Evolutionary conservation across 2,888 invertebrate genomes (phyloP), one percentile per base, ranked within the genome.

Genomic region (Tenthredo amoena): DNA sequence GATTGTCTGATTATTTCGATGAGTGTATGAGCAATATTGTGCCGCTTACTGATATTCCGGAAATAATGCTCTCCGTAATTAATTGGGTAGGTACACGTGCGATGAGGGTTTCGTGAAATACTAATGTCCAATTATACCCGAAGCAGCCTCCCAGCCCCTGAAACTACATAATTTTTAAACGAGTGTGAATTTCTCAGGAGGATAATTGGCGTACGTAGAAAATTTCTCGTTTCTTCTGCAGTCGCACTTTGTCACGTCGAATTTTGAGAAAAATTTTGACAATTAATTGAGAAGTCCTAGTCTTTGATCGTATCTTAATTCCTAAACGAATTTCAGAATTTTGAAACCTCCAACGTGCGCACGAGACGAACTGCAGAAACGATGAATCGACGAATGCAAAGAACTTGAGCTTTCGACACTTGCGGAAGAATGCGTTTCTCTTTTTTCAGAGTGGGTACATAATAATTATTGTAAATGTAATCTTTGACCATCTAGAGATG

Each of bases 101-200:
- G n/a, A 10, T 15, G 71, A 18, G 37, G 9, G 18, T 34, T 71
- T 37, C 71, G 18, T 71, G 71, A 71, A 71, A 71, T 71, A 37
- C 71, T 71, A 71, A 71, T 71, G 71, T 71, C 71, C 71, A 37
- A 71, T 71, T 71, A 71, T 37, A 71, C 34, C 71, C n/a, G 18
- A 18, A 37, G 37, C 71, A 71, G 15, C 18, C n/a, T 31, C 34
- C 1, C 15, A 9, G 6, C 4, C 34, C 37, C 71, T 71, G 15
- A 37, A 71, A 71, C 18, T 71, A 71, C n/a, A 7, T 34, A 5
- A 68, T 31, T 68, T 15, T 68, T 68, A 34, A 68, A 68, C 68
- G 31, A 68, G 31, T 10, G 31, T 31, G 15, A 12, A 68, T 68
- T 31, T 68, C 68, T 68, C 55, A 55, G n/a, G 68, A 68, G 31